phyloP scores from a whole-genome alignment of 2,888 invertebrate species.

The Julus scandinavius region DNA sequence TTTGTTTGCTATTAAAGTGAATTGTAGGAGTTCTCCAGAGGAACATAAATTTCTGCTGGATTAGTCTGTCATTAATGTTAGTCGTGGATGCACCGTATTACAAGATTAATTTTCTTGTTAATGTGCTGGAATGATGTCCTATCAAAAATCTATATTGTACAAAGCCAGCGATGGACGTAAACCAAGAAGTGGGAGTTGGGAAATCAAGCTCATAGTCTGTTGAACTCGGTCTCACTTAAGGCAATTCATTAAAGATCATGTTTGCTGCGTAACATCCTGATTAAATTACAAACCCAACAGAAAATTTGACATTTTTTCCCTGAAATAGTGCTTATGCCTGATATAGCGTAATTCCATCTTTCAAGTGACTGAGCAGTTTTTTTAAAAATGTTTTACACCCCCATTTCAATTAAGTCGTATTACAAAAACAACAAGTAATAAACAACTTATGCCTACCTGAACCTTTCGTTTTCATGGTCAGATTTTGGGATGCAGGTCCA shows the following conservation, averaged over 20 bases:
- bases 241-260: slow-evolving; percentile 7
- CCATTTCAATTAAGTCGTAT: no score
- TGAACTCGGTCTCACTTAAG: not conserved
- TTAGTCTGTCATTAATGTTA: slow-evolving; percentile 44
- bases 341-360: not conserved
- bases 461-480: slow-evolving; percentile 84
- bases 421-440: no score
- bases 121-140: slow-evolving; percentile 48
- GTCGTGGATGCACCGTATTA: slow-evolving; percentile 20
- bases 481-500: slow-evolving; percentile 87
- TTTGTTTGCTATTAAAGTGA: slow-evolving; percentile 39
- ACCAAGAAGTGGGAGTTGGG: not conserved
- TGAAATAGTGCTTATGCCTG: not conserved
- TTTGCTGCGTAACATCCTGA: not conserved
- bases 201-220: slow-evolving; percentile 6
- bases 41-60: slow-evolving; percentile 42
- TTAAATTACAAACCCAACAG: not conserved
- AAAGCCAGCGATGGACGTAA: not conserved
- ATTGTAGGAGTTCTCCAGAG: slow-evolving; percentile 46
- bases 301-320: not conserved
- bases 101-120: slow-evolving; percentile 46
- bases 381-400: no score
- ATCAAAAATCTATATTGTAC: slow-evolving; percentile 40
- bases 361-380: no score
- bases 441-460: slow-evolving; percentile 52